Base-by-base conservation (phyloP, 2,113 vertebrate species). In the Uria lomvia region DNA sequence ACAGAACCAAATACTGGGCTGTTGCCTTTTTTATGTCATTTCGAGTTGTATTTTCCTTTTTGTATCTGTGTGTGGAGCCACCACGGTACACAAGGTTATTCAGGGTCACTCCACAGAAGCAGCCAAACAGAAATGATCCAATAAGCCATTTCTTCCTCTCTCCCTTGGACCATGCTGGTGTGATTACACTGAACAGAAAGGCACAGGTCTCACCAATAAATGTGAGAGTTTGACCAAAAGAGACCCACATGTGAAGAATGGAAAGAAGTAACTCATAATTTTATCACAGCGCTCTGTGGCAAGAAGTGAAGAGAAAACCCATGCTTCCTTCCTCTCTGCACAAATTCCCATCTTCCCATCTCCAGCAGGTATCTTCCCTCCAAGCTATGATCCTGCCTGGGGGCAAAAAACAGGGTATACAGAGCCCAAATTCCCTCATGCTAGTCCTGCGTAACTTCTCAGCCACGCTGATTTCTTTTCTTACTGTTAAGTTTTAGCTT, bases 101-200 rank as follows among this genome's bases (percentile, higher is more conserved):
- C 38, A 68, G 55, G 89, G 92, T 91, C 82, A 75, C 24, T 49
- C 38, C 74, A 89, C 52, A 94, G 87, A 92, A 71, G 45, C 32
- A 86, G 79, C 53, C 72, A 83, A 96, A 96, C 72, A 93, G 89
- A 90, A 98, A 96, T 63, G 66, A 75, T 34, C 53, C 86, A 88
- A 53, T 71, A 68, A 94, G 72, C 66, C 60, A 52, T 65, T 91
- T 73, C 40, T 85, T 88, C 58, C 65, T 94, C 59, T 75, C 66
- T 76, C 6, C 4, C 49, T 29, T 18, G 20, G 52, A 67, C 23
- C 29, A 30, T 2, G 16, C 52, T n/a, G 23, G 26, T 65, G 20
- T 63, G 34, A 70, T 68, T 74, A 65, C 26, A 89, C 73, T 2
- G 3, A 88, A 68, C 15, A 27, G 56, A 86, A 79, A 80, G 43